Evolutionary conservation across 1,140 invertebrate species (phyloP).

Genomic region (Orussus abietinus): DNA sequence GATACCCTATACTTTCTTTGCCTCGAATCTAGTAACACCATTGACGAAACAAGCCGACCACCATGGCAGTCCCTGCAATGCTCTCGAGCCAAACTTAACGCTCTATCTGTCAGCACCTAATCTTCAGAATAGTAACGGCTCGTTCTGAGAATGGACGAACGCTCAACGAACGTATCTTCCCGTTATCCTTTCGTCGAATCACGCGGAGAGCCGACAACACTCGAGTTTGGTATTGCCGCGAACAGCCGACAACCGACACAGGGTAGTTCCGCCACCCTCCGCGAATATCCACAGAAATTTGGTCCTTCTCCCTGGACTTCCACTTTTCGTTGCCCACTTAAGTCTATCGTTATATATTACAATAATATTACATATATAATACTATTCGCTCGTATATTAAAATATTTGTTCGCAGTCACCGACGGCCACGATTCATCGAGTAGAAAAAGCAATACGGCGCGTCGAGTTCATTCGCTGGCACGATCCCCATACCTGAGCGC

Average conservation of each 20-base stretch:
- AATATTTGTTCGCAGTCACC: slow-evolving; percentile 40
- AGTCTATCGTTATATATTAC: slow-evolving; percentile 46
- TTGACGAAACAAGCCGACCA: slow-evolving; percentile 4
- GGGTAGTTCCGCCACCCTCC: slow-evolving; percentile 16
- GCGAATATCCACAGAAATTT: slow-evolving; percentile 25
- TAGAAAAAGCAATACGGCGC: slow-evolving; percentile 32
- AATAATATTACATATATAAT: slow-evolving; percentile 56
- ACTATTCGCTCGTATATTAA: slow-evolving; percentile 53
- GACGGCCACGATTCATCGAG: slow-evolving; percentile 26
- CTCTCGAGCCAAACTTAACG: slow-evolving; percentile 12
- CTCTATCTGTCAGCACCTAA: slow-evolving; percentile 10
- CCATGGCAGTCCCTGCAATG: slow-evolving; percentile 25
- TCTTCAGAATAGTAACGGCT: slow-evolving; percentile 4
- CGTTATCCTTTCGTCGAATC: too few species aligned
- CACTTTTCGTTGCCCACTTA: slow-evolving; percentile 20
- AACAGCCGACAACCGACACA: slow-evolving; percentile 28
- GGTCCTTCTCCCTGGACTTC: slow-evolving; percentile 3
- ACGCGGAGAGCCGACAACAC: slow-evolving; percentile 32
- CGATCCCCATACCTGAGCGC: too few species aligned
- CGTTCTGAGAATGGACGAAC: slow-evolving; percentile 10
- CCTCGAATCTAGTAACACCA: slow-evolving; percentile 4
- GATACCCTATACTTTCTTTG: slow-evolving; percentile 1
- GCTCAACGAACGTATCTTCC: slow-evolving; percentile 12
- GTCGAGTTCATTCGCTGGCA: slow-evolving; percentile 16
- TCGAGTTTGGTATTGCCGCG: slow-evolving; percentile 34